Base-by-base conservation (phyloP, 2,113 vertebrate genomes). In the Zosterops hypoxanthus region DNA sequence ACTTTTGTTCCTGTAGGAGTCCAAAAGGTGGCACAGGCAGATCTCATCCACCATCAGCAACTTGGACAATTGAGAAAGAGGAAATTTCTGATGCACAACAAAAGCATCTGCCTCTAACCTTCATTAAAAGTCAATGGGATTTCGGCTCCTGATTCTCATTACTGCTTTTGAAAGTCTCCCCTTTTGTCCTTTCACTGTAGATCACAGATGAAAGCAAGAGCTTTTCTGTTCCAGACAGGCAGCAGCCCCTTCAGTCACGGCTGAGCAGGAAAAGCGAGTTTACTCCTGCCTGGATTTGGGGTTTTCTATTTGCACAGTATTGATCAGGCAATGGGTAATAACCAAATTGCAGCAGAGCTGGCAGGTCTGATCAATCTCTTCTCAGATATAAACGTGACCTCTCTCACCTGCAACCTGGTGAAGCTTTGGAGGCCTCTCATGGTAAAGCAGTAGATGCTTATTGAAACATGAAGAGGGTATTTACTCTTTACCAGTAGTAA, bases 61-160 rank as follows among this genome's bases (percentile, higher is more conserved):
- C 29, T 1, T 5, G 8, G 33, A 78, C 65, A 77, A 55, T 5
- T 42, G 42, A 79, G 50, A 76, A 57, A 85, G 52, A 87, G 29
- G 57, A 88, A 80, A 66, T 52, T 96, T 83, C 68, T 60, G 60
- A 81, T 24, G 52, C 63, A 53, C 84, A 66, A 80, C 17, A 1
- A 80, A 69, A 66, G 57, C 2, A 0, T 6, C 82, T 86, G 55
- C 75, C 82, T 75, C 82, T 19, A 52, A 39, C 86, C 79, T 83
- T 83, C 93, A 80, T 92, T 90, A 73, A 55, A 96, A 96, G 79
- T 96, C 90, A 96, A 83, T 56, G 64, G 68, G 79, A 96, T 83
- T 95, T 90, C 10, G 5, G 75, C 75, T 87, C 57, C 75, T 18
- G 47, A 72, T 65, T 94, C 94, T 93, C 85, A 82, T 86, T 81